Percentiles rank a stretch among this genome's conserved stretches.
Evolutionary conservation across 2,888 invertebrate species (phyloP).

Genomic region (Scaeva pyrastri): DNA sequence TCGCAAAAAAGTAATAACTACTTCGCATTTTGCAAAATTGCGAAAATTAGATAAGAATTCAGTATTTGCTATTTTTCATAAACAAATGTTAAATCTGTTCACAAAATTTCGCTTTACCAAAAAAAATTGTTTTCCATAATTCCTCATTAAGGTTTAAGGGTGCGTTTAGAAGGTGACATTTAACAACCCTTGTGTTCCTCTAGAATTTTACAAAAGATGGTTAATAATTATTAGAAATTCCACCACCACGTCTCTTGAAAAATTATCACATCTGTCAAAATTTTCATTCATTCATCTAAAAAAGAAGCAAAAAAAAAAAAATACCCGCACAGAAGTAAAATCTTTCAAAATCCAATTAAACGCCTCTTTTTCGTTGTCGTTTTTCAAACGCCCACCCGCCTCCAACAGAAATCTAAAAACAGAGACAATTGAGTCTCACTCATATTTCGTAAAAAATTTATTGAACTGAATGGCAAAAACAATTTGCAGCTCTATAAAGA

Average conservation of each 20-base stretch:
- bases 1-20: too few species aligned
- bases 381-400: neutral
- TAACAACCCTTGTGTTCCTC: neutral
- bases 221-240: conserved; percentile 4
- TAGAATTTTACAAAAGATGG: neutral
- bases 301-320: neutral
- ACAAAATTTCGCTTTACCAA: too few species aligned
- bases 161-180: neutral
- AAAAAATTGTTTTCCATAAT: neutral
- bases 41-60: too few species aligned
- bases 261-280: conserved; percentile 67
- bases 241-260: neutral
- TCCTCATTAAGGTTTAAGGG: neutral
- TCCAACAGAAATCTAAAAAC: neutral
- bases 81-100: too few species aligned
- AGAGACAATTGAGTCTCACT: conserved; percentile 2
- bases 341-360: conserved; percentile 72
- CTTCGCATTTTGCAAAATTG: too few species aligned
- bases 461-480: conserved; percentile 31
- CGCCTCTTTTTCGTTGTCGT: conserved; percentile 39
- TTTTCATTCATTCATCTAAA: conserved; percentile 30
- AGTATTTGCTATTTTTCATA: too few species aligned
- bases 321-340: conserved; percentile 52
- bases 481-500: conserved; percentile 21
- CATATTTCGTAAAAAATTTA: conserved; percentile 3